Conservation (phyloP, 2,113 vertebrate species). For the Antechinus stuartii region DNA sequence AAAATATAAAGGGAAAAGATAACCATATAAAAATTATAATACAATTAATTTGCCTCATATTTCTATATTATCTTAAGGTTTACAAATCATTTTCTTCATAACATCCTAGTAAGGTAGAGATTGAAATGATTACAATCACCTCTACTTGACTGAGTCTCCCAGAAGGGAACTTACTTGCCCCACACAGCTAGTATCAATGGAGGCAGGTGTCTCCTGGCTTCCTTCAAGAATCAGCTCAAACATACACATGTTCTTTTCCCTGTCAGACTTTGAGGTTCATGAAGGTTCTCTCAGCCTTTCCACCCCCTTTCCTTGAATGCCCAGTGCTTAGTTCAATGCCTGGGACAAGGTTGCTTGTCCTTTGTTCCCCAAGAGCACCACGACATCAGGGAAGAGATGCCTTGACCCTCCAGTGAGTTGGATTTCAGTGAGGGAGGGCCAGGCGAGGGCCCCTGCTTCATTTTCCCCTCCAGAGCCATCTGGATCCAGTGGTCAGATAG, state of each 20-base stretch:
- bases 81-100: neutral
- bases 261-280: neutral
- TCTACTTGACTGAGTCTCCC: neutral
- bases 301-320: neutral
- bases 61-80: neutral
- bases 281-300: neutral
- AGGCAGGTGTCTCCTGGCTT: neutral
- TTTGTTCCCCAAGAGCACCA: too few relatives aligned
- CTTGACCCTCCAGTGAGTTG: too few relatives aligned
- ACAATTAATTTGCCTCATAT: neutral
- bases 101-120: neutral
- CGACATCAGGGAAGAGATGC: too few relatives aligned
- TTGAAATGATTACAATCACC: neutral
- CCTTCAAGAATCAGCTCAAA: too few relatives aligned
- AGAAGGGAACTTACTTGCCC: neutral
- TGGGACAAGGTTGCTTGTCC: neutral
- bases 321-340: neutral
- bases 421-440: too few relatives aligned
- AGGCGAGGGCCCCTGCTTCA: too few relatives aligned
- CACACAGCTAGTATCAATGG: neutral
- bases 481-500: too few relatives aligned
- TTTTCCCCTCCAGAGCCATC: too few relatives aligned
- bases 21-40: neutral
- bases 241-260: neutral
- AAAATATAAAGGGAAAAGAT: neutral